Base-by-base conservation (phyloP, 2,113 vertebrate species). In the Mugil cephalus region DNA sequence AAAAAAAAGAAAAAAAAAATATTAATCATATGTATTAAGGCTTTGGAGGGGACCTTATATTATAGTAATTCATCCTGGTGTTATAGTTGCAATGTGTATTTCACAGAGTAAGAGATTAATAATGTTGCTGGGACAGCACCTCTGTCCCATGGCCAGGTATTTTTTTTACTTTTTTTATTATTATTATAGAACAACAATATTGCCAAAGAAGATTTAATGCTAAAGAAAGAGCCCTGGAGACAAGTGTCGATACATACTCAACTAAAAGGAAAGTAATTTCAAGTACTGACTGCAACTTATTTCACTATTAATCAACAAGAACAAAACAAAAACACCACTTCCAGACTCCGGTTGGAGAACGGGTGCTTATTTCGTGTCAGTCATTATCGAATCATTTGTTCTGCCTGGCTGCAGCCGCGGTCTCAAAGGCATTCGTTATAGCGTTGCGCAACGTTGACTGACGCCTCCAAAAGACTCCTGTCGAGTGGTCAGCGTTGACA, bases 151-250 rank as follows among this genome's bases (percentile, higher is more conserved):
- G 80, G 76, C 71, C 34, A 24, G 76, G 46, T 30, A 5, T 5
- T 77, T 90, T 87, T 88, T n/a, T n/a, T n/a, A n/a, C n/a, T n/a
- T n/a, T n/a, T n/a, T n/a, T n/a, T n/a, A n/a, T n/a, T n/a, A n/a
- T n/a, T n/a, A n/a, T n/a, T 86, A 83, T 80, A 75, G 83, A 82
- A 71, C 80, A 74, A 60, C 74, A 67, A 55, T 83, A 87, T 90
- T 83, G 64, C 80, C 83, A 90, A 75, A 87, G 81, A 87, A 79
- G 84, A 74, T 76, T 83, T 81, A 86, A 87, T 83, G 77, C 72
- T 63, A 52, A 30, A 30, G 63, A 62, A 11, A 12, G 50, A 55
- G 70, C 87, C 86, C 85, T 69, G 64, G 78, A 87, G 93, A 87
- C 80, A 67, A 75, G 63, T 87, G 86, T 91, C 85, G 80, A 76